Base-by-base conservation (phyloP, 2,888 invertebrate species). In the Gymnosoma rotundatum region DNA sequence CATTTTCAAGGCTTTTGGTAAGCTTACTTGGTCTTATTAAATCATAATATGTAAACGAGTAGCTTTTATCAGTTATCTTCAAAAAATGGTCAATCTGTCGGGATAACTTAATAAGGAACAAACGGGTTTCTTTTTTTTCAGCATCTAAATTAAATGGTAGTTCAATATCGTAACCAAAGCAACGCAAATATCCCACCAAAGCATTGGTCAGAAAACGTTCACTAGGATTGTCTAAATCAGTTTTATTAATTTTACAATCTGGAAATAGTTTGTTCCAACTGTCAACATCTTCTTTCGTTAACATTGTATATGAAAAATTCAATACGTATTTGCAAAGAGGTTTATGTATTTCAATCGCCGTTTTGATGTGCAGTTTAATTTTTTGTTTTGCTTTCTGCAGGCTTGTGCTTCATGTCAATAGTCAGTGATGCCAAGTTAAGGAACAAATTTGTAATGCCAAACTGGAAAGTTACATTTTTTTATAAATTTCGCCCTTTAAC, bases 1-100 rank as follows among this genome's bases (percentile, higher is more conserved):
- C 21, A 12, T 20, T 18, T 88, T 86, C 4, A 83, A 83, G 2
- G 78, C 14, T 89, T 88, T n/a, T 87, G 25, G 1, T 14, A 10
- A 60, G 83, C 88, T 87, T 86, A 91, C 91, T 88, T 74, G 91
- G 91, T 42, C 88, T 87, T 32, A 89, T 86, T 2, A 91, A 83
- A 48, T 91, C 91, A 42, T 88, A 88, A 58, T 89, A 90, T 2
- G 86, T 87, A 56, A 90, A 92, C 0, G 87, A 87, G 78, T 89
- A 89, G 5, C 86, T 85, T 16, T 91, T 91, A 81, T 90, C 90
- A 0, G 89, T 89, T 18, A 91, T 89, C 74, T 90, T 90, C 32
- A 91, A 54, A n/a, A 91, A 90, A 48, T 88, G 87, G 69, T 91
- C 90, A 7, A 90, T 89, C 83, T 90, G 89, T 0, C 89, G 87